Percentiles rank a stretch among this genome's conserved stretches.
Conservation (phyloP, 2,797 vertebrate species). For the Labeo calbasu region DNA sequence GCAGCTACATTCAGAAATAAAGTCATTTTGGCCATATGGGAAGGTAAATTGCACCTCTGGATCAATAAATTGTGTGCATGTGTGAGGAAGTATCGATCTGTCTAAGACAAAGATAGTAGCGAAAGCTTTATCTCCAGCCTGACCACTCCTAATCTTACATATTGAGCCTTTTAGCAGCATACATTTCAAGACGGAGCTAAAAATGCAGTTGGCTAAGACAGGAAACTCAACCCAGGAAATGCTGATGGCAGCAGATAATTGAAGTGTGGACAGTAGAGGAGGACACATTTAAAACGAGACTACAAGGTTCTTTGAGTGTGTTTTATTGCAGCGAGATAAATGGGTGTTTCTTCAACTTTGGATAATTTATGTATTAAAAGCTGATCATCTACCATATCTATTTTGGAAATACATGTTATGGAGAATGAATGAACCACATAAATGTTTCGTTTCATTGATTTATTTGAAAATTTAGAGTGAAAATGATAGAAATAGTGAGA, state of each 20-base stretch:
- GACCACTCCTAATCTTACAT: constrained; percentile 20
- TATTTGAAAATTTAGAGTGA: neutral
- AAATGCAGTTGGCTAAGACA: neutral
- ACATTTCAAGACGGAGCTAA: constrained; percentile 2
- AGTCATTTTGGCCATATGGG: neutral
- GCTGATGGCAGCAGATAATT: constrained; percentile 13
- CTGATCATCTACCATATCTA: neutral
- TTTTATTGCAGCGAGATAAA: neutral
- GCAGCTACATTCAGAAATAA: neutral
- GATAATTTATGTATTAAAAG: neutral
- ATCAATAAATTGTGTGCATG: constrained; percentile 1
- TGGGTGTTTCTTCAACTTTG: neutral
- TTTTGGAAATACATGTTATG: neutral
- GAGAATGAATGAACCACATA: too few species aligned
- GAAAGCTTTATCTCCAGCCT: neutral
- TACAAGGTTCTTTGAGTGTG: neutral
- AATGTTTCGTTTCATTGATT: neutral
- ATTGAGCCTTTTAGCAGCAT: neutral
- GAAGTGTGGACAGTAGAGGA: neutral
- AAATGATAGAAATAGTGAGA: too few species aligned
- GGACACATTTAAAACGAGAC: neutral
- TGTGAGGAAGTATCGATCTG: neutral
- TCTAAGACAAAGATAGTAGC: neutral
- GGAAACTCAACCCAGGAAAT: constrained; percentile 15
- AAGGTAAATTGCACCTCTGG: neutral